Percentiles rank a stretch among this genome's conserved stretches.
phyloP scores from a whole-genome alignment of 1,140 invertebrate species.

The Armadillidium nasatum region DNA sequence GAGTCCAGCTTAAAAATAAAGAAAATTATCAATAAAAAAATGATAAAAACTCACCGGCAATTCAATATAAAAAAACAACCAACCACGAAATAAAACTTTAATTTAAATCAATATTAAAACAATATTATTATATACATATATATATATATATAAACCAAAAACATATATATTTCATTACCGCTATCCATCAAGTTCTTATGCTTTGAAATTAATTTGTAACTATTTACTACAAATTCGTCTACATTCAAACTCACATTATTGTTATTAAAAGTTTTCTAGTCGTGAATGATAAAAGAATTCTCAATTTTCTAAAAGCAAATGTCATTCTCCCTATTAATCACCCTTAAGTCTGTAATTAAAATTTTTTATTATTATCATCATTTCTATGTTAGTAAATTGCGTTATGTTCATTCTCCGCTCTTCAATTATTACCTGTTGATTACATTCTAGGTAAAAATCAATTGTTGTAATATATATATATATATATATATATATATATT shows the following conservation, averaged over 20 bases:
- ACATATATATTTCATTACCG: neutral
- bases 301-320: conserved; percentile 13
- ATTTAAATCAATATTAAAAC: neutral
- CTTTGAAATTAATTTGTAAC: neutral
- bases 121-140: too few species aligned
- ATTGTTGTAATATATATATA: neutral
- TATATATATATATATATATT: neutral
- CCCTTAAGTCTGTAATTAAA: neutral
- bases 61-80: neutral
- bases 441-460: neutral
- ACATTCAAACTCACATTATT: too few species aligned
- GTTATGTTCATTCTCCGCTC: too few species aligned
- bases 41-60: too few species aligned
- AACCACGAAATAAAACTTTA: neutral
- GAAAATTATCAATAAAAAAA: too few species aligned
- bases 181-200: neutral
- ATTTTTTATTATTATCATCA: neutral
- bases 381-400: too few species aligned
- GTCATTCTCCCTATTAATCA: neutral
- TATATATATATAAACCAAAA: too few species aligned
- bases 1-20: too few species aligned
- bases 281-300: too few species aligned
- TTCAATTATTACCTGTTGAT: too few species aligned
- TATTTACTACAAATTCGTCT: neutral
- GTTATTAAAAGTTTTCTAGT: too few species aligned